Conservation (phyloP, 2,797 vertebrate species). For the Hippopotamyrus pictus region DNA sequence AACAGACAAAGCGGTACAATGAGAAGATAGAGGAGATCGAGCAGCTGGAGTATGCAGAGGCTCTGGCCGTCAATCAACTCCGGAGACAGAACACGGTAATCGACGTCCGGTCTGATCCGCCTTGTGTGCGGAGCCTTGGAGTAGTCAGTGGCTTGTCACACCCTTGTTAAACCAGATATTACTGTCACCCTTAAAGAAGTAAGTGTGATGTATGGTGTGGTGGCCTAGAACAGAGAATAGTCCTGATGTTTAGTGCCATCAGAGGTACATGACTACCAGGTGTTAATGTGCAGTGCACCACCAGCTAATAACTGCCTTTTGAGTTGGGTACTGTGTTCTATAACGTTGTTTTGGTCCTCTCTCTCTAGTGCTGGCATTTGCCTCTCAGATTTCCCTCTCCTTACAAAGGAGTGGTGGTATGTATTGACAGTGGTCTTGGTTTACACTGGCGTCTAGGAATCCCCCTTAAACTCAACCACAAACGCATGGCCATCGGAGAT, state of each 20-base stretch:
- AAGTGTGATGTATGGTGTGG: neutral
- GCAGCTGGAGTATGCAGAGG: conserved; percentile 87
- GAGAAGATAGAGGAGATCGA: conserved; percentile 92
- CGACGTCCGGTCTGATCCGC: neutral
- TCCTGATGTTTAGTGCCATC: neutral
- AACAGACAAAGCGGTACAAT: conserved; percentile 88
- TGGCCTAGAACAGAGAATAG: neutral
- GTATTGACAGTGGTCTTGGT: conserved; percentile 57
- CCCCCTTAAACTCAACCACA: conserved; percentile 38
- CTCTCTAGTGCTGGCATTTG: conserved; percentile 84
- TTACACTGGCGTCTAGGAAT: conserved; percentile 33
- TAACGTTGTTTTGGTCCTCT: conserved; percentile 45
- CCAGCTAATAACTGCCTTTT: neutral
- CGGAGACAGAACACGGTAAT: conserved; percentile 79
- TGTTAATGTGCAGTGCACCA: neutral
- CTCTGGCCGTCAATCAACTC: conserved; percentile 76
- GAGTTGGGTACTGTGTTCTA: conserved; percentile 24
- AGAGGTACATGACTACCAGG: neutral
- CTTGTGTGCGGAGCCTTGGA: neutral
- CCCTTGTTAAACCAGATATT: neutral
- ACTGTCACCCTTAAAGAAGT: neutral
- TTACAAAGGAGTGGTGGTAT: conserved; percentile 90
- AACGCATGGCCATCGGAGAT: conserved; percentile 57
- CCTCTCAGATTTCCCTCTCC: conserved; percentile 94
- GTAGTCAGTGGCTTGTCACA: neutral